A percentile compares a stretch with the other conserved stretches of the same genome.
Evolutionary conservation across 2,113 vertebrate genomes (phyloP).

Genomic region (Xenopus tropicalis): UCB_Xtro_10.0 CM004449.2:19915001-19915500

Average conservation of each 20-base stretch:
- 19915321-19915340: too few relatives aligned
- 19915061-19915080: background rate
- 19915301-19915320: too few relatives aligned
- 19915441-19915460: too few relatives aligned
- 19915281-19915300: too few relatives aligned
- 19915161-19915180: conserved; percentile 32
- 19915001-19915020: conserved; percentile 37
- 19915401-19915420: too few relatives aligned
- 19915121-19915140: conserved; percentile 3
- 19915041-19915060: conserved; percentile 6
- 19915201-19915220: background rate
- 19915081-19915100: background rate
- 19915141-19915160: conserved; percentile 17
- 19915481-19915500: too few relatives aligned
- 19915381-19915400: too few relatives aligned
- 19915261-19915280: too few relatives aligned
- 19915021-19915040: conserved; percentile 20
- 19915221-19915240: background rate
- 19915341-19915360: too few relatives aligned
- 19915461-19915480: too few relatives aligned
- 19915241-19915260: background rate
- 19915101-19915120: background rate
- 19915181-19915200: conserved; percentile 23
- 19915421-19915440: too few relatives aligned
- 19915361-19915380: too few relatives aligned